Conservation (phyloP, 1,140 invertebrate genomes). For the Tetramorium parvispinum region DNA sequence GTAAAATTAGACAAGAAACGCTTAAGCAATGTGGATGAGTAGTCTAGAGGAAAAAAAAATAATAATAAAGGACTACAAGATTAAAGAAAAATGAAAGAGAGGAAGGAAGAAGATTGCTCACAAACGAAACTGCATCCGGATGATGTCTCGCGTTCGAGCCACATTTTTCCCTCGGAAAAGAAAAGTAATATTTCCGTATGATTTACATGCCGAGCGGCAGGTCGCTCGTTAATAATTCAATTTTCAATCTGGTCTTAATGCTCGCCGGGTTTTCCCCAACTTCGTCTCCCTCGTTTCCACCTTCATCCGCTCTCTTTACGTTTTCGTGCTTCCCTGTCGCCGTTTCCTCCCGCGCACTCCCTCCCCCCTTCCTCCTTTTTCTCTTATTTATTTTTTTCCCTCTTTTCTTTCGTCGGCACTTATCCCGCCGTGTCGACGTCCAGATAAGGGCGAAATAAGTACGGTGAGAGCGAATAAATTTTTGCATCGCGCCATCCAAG, state of each 20-base stretch:
- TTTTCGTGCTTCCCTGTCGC: conserved; percentile 53
- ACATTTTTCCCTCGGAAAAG: conserved; percentile 60
- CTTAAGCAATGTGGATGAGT: conserved; percentile 26
- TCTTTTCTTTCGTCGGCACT: conserved; percentile 42
- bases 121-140: conserved; percentile 55
- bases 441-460: conserved; percentile 44
- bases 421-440: conserved; percentile 44
- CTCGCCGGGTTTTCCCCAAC: conserved; percentile 58
- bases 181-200: conserved; percentile 78
- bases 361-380: background rate
- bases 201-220: conserved; percentile 77
- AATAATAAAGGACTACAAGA: conserved; percentile 31
- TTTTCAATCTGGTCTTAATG: conserved; percentile 79
- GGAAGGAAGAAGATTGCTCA: conserved; percentile 34
- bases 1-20: conserved; percentile 59
- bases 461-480: conserved; percentile 51
- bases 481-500: conserved; percentile 41
- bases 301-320: conserved; percentile 14
- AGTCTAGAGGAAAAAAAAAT: background rate
- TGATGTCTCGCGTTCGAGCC: conserved; percentile 57
- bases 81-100: background rate
- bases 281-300: conserved; percentile 15
- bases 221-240: conserved; percentile 79
- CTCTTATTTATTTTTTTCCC: conserved; percentile 19
- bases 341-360: background rate